Conservation (phyloP, 2,797 vertebrate genomes). For the Rhinoraja longicauda region DNA sequence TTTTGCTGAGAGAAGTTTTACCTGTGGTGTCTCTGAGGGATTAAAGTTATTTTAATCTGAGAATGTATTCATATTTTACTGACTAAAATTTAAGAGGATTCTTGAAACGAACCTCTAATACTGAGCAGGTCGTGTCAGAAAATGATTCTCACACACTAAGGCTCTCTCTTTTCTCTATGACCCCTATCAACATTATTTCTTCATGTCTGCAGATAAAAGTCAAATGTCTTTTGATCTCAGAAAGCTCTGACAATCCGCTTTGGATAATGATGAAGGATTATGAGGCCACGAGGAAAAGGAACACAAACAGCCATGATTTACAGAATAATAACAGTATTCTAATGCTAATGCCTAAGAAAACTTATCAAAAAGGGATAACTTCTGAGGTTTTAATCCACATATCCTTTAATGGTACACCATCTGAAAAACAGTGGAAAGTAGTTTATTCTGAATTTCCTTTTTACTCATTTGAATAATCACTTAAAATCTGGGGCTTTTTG, state of each 20-base stretch:
- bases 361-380: neutral
- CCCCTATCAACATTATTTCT: neutral
- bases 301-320: neutral
- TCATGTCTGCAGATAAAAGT: neutral
- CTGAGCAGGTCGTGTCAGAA: neutral
- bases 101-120: neutral
- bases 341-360: too few relatives aligned
- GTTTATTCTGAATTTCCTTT: neutral
- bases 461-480: neutral
- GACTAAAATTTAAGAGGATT: neutral
- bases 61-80: neutral
- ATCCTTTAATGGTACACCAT: neutral
- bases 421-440: neutral
- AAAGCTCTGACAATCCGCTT: neutral
- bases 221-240: neutral
- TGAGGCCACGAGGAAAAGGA: neutral
- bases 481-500: neutral
- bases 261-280: constrained; percentile 14
- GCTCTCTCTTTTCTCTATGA: neutral
- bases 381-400: neutral
- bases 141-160: neutral
- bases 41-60: neutral
- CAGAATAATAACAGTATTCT: neutral
- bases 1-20: neutral
- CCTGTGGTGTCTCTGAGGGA: neutral